Percentiles rank a stretch among this genome's conserved stretches.
Conservation (phyloP, 2,888 invertebrate species). For the Dasypolia templi region DNA sequence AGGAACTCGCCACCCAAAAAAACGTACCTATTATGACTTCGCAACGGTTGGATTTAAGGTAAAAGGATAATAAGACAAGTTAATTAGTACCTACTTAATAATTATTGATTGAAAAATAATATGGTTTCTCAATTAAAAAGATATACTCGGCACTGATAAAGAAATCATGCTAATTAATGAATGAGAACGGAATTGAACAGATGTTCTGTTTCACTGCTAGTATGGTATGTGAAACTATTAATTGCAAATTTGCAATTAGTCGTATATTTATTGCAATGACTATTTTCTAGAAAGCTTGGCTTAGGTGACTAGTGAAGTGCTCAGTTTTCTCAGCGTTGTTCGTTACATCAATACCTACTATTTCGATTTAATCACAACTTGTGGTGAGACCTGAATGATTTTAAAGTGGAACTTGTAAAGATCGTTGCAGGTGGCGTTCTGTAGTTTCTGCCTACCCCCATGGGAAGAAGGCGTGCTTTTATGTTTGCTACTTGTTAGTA, state of each 20-base stretch:
- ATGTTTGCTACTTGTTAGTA: neutral
- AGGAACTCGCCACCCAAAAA: neutral
- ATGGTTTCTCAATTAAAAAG: slow-evolving; percentile 14
- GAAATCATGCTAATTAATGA: neutral
- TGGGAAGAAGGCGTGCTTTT: too few species aligned
- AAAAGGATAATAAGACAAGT: neutral
- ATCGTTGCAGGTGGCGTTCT: too few species aligned
- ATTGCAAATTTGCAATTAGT: slow-evolving; percentile 14
- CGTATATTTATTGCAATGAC: neutral
- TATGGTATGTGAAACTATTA: slow-evolving; percentile 19
- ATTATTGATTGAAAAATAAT: neutral
- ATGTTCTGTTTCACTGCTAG: slow-evolving; percentile 4
- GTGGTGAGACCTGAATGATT: neutral
- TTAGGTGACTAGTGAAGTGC: neutral
- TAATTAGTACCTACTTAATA: neutral
- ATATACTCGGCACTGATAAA: neutral
- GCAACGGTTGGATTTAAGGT: neutral
- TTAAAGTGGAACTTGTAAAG: neutral
- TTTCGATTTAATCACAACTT: neutral
- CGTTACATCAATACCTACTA: neutral
- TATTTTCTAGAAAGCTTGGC: slow-evolving; percentile 22
- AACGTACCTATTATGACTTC: neutral
- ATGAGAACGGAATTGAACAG: slow-evolving; percentile 22
- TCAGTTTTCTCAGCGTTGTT: neutral
- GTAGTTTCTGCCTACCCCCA: too few species aligned